These are phyloP conservation scores for Macrotrachela quadricornifera DNA, from an alignment of 1,140 invertebrate species.

Conservation along the genomic window DNA sequence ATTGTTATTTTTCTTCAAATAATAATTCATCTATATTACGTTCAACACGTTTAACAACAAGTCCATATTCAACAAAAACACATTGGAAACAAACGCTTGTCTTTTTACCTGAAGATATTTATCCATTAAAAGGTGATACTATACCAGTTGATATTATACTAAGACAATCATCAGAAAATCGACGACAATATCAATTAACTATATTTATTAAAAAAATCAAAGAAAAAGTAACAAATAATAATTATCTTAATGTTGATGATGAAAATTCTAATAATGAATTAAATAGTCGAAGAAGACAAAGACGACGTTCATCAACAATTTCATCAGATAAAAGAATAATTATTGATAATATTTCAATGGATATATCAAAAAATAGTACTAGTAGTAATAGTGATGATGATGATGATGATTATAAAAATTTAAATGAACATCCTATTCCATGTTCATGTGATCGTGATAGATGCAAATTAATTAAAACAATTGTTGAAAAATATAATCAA, in stretches of 20 bases:
- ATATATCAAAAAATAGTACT: no score
- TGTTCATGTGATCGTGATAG: constrained; percentile 1
- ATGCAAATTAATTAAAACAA: constrained; percentile 7
- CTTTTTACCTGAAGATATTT: constrained; percentile 12
- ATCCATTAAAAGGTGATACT: background rate
- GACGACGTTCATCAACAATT: no score
- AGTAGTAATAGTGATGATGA: background rate
- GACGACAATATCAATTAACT: constrained; percentile 3
- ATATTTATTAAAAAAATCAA: background rate
- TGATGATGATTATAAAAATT: background rate
- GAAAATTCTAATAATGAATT: background rate
- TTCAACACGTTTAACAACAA: constrained; percentile 29
- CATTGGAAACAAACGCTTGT: constrained; percentile 31
- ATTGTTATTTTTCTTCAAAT: constrained; percentile 86
- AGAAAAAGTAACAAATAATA: constrained; percentile 6
- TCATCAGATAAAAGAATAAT: no score
- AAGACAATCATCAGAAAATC: background rate
- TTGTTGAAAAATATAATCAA: constrained; percentile 6
- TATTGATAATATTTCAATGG: no score
- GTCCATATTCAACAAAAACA: constrained; percentile 20
- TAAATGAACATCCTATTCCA: constrained; percentile 1
- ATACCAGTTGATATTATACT: background rate
- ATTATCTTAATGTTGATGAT: background rate
- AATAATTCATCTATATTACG: constrained; percentile 37
- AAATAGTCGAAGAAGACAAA: no score